phyloP scores from a whole-genome alignment of 1,140 invertebrate species.

The Drosophila rhopaloa region DNA sequence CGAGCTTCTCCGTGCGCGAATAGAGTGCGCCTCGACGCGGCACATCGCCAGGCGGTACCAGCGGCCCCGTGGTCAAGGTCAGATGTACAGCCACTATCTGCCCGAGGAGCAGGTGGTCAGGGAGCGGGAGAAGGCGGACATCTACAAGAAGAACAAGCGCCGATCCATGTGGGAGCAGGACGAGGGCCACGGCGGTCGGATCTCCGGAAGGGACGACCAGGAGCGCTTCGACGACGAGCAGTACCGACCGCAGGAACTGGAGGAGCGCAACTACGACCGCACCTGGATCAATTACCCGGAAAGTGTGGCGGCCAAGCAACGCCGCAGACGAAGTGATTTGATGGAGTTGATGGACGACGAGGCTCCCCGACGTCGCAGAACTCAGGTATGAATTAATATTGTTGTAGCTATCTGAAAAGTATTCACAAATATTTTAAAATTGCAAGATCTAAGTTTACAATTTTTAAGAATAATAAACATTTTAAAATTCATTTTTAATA shows the following conservation, averaged over 20 bases:
- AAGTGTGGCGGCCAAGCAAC: background rate
- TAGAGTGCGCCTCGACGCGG: conserved; percentile 33
- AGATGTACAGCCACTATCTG: background rate
- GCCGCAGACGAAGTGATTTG: background rate
- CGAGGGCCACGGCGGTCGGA: background rate
- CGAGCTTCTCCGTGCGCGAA: conserved; percentile 37
- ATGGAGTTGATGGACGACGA: background rate
- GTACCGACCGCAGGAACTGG: conserved; percentile 22
- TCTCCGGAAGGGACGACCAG: background rate
- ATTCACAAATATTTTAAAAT: too few relatives aligned
- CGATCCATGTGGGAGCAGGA: conserved; percentile 65
- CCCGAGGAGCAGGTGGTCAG: background rate
- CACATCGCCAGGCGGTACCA: conserved; percentile 29
- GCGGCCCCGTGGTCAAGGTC: background rate
- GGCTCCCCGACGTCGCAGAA: conserved; percentile 1
- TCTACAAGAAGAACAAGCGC: conserved; percentile 44
- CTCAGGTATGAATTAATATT: background rate
- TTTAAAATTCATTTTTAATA: too few relatives aligned
- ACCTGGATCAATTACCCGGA: conserved; percentile 62
- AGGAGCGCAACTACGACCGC: conserved; percentile 37
- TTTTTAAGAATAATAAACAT: too few relatives aligned
- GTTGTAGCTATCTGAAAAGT: too few relatives aligned
- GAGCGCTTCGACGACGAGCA: conserved; percentile 32
- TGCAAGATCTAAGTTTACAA: too few relatives aligned
- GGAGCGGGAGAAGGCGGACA: conserved; percentile 40